phyloP scores from a whole-genome alignment of 2,113 vertebrate species.

The Ia io region DNA sequence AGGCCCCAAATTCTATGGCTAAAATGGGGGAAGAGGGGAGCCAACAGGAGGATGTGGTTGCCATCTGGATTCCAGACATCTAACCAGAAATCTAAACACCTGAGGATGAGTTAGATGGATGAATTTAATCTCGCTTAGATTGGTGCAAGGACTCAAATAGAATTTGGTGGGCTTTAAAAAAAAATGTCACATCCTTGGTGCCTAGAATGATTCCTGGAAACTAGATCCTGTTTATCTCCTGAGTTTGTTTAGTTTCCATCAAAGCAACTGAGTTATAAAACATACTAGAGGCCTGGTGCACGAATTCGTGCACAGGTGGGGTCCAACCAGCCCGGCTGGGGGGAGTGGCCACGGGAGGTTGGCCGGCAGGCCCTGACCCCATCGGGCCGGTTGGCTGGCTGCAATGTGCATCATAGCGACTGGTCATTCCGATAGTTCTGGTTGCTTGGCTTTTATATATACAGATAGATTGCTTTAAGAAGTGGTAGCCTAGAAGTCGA shows the following conservation, averaged over 20 bases:
- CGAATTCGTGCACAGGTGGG: too few species aligned
- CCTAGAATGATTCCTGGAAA: not conserved
- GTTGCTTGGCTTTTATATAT: too few species aligned
- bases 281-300: not conserved
- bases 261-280: not conserved
- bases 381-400: too few species aligned
- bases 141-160: not conserved
- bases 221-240: not conserved
- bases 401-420: too few species aligned
- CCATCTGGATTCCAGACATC: not conserved
- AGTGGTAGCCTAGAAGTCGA: not conserved
- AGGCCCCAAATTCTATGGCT: not conserved
- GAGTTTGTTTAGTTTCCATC: not conserved
- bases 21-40: not conserved
- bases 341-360: too few species aligned
- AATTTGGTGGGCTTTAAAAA: not conserved
- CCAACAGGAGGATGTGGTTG: not conserved
- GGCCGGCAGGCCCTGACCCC: too few species aligned
- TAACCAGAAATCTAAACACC: constrained; percentile 22
- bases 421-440: too few species aligned
- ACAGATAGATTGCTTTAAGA: not conserved
- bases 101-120: not conserved
- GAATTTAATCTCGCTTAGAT: not conserved
- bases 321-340: too few species aligned
- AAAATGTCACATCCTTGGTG: not conserved